Evolutionary conservation across 2,113 vertebrate species (phyloP).

Genomic region (Ictalurus punctatus): DNA sequence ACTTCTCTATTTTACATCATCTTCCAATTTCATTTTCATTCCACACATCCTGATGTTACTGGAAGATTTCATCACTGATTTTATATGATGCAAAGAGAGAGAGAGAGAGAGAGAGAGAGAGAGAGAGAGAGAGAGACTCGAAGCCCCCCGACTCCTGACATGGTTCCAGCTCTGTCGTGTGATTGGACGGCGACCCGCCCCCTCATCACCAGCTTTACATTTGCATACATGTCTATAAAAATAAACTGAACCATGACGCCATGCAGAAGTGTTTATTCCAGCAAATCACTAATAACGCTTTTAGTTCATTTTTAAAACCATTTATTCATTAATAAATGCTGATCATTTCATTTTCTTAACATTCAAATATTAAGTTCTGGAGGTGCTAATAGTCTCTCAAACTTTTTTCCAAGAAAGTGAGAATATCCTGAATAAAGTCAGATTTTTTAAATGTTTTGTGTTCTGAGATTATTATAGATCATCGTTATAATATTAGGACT

Average conservation of each 20-base stretch:
- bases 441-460: too few relatives aligned
- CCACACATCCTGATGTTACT: slow-evolving; percentile 3
- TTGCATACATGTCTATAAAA: background rate
- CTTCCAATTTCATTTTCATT: background rate
- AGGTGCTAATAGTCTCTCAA: background rate
- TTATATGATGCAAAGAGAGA: slow-evolving; percentile 24
- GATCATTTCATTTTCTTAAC: background rate
- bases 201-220: background rate
- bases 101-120: background rate
- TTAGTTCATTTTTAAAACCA: background rate
- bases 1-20: slow-evolving; percentile 20
- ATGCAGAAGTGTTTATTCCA: background rate
- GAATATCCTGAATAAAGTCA: too few relatives aligned
- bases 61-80: slow-evolving; percentile 25
- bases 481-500: too few relatives aligned
- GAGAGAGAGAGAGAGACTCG: background rate
- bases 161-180: background rate
- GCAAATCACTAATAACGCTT: background rate
- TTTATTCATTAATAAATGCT: background rate
- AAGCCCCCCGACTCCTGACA: background rate
- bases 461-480: background rate
- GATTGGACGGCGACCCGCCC: background rate
- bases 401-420: background rate
- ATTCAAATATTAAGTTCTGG: background rate
- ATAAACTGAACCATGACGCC: background rate